Conservation (phyloP, 2,888 invertebrate genomes). For the Melinaea marsaeus region DNA sequence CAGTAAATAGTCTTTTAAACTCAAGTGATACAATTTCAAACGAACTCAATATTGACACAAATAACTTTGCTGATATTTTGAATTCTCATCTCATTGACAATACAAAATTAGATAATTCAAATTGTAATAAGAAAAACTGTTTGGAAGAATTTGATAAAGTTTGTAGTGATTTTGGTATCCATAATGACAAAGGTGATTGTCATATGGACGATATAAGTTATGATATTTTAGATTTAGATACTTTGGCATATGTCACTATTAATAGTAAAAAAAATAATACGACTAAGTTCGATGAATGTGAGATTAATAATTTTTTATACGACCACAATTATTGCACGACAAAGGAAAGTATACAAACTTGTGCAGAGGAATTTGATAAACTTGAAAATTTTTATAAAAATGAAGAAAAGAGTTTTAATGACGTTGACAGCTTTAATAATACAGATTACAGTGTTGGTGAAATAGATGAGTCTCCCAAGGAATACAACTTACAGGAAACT, state of each 20-base stretch:
- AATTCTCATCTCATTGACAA: too few relatives aligned
- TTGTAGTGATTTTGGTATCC: neutral
- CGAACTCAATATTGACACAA: too few relatives aligned
- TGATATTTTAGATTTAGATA: slow-evolving; percentile 5
- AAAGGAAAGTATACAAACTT: neutral
- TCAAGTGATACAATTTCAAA: too few relatives aligned
- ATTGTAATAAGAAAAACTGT: neutral
- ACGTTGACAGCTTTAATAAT: neutral
- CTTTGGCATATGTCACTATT: neutral
- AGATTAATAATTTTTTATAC: too few relatives aligned
- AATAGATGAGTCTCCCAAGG: too few relatives aligned
- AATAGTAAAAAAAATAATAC: neutral
- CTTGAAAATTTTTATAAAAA: neutral
- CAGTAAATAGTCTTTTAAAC: too few relatives aligned
- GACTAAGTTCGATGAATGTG: too few relatives aligned
- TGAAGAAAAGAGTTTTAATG: neutral
- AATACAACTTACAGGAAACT: too few relatives aligned
- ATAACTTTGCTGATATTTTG: too few relatives aligned
- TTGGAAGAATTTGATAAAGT: slow-evolving; percentile 14
- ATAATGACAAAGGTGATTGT: neutral
- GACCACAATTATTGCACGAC: neutral
- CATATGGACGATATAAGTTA: slow-evolving; percentile 3
- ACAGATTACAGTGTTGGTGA: neutral
- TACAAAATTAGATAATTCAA: too few relatives aligned
- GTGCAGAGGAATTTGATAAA: neutral